Percentiles rank a stretch among this genome's conserved stretches.
phyloP scores from a whole-genome alignment of 1,140 invertebrate genomes.

The Ruditapes philippinarum region DNA sequence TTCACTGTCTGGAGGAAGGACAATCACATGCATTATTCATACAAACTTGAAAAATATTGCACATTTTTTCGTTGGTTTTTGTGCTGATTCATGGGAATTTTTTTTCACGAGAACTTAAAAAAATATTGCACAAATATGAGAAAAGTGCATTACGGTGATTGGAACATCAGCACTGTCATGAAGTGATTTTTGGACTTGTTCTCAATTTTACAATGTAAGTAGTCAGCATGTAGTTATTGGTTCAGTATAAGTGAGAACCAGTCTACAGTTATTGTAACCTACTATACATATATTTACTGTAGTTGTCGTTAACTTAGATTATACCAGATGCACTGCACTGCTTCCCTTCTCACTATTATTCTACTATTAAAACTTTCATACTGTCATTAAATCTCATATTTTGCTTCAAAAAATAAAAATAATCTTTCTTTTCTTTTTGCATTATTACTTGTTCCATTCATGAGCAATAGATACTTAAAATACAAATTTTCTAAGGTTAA shows the following conservation, averaged over 20 bases:
- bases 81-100: background rate
- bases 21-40: slow-evolving; percentile 1
- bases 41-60: slow-evolving; percentile 2
- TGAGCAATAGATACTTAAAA: too few relatives aligned
- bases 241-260: slow-evolving; percentile 19
- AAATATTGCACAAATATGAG: slow-evolving; percentile 55
- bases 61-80: slow-evolving; percentile 11
- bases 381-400: background rate
- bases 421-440: too few relatives aligned
- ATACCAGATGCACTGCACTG: slow-evolving; percentile 24
- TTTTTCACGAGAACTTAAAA: background rate
- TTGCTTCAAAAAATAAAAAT: too few relatives aligned
- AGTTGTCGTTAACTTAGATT: background rate
- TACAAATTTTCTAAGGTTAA: too few relatives aligned
- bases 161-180: slow-evolving; percentile 65
- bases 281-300: slow-evolving; percentile 17
- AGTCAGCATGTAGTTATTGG: slow-evolving; percentile 53
- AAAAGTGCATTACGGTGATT: slow-evolving; percentile 23
- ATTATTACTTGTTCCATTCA: too few relatives aligned
- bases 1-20: slow-evolving; percentile 51
- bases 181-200: slow-evolving; percentile 62
- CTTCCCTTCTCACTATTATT: background rate
- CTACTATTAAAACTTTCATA: background rate
- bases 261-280: slow-evolving; percentile 9
- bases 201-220: slow-evolving; percentile 64